phyloP scores from a whole-genome alignment of 2,113 vertebrate species.

The Brachirus orientalis region DNA sequence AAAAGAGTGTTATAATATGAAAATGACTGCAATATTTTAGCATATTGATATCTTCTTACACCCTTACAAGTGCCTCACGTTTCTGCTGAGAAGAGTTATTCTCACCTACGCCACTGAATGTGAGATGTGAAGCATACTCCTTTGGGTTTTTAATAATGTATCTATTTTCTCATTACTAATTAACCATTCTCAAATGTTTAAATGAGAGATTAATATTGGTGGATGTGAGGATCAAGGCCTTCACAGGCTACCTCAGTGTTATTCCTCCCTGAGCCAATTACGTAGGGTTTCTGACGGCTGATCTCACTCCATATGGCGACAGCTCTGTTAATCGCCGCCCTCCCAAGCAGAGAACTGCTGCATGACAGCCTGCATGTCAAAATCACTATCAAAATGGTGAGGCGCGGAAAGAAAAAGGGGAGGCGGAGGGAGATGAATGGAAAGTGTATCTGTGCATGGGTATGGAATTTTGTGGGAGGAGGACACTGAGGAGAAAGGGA shows the following conservation, averaged over 20 bases:
- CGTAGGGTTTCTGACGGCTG: conserved; percentile 61
- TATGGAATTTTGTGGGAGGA: conserved; percentile 43
- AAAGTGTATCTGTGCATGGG: conserved; percentile 11
- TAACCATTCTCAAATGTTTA: conserved; percentile 56
- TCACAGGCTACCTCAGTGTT: conserved; percentile 18
- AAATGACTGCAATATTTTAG: neutral
- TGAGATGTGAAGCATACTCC: conserved; percentile 22
- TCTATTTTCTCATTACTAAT: conserved; percentile 59
- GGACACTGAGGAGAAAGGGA: conserved; percentile 66
- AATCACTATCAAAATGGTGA: conserved; percentile 65
- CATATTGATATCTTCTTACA: conserved; percentile 20
- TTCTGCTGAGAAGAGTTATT: too few relatives aligned
- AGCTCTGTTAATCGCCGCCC: conserved; percentile 73
- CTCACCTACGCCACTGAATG: too few relatives aligned
- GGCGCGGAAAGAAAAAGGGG: conserved; percentile 46
- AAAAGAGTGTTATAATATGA: too few relatives aligned
- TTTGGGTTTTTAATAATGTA: conserved; percentile 53
- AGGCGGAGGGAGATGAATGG: conserved; percentile 29
- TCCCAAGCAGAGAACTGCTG: conserved; percentile 61
- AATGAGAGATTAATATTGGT: conserved; percentile 52
- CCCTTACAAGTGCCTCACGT: too few relatives aligned
- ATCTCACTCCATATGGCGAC: conserved; percentile 72
- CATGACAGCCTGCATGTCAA: conserved; percentile 71
- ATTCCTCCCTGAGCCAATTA: conserved; percentile 65
- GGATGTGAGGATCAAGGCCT: conserved; percentile 40